A percentile compares a stretch with the other conserved stretches of the same genome.
These are phyloP conservation scores for Chironomus tepperi DNA, from an alignment of 1,140 invertebrate genomes.

Conservation along the genomic window DNA sequence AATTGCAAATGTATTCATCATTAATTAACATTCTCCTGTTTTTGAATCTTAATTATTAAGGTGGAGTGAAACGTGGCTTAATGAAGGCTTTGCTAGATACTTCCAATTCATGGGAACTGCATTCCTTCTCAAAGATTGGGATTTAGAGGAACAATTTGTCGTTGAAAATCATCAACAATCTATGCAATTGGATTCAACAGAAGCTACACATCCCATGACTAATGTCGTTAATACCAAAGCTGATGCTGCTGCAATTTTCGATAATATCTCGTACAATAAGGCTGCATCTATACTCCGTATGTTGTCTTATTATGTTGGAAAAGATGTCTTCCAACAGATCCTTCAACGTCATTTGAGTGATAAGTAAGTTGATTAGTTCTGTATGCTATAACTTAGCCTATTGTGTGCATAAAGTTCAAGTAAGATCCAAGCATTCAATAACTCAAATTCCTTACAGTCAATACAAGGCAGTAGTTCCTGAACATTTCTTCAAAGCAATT, in stretches of 20 bases:
- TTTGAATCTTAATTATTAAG: too few relatives aligned
- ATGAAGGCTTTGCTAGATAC: slow-evolving; percentile 60
- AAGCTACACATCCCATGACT: slow-evolving; percentile 52
- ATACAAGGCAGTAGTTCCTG: slow-evolving; percentile 48
- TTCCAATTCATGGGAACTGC: slow-evolving; percentile 59
- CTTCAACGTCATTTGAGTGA: slow-evolving; percentile 46
- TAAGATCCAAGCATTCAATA: background rate
- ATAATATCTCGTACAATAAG: slow-evolving; percentile 52
- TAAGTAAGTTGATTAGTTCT: slow-evolving; percentile 42
- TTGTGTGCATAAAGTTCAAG: too few relatives aligned
- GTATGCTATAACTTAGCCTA: too few relatives aligned
- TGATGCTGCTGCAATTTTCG: slow-evolving; percentile 47
- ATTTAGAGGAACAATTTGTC: slow-evolving; percentile 49
- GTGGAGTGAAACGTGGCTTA: slow-evolving; percentile 60
- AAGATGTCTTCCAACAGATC: slow-evolving; percentile 50
- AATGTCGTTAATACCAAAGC: slow-evolving; percentile 42
- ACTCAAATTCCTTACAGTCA: slow-evolving; percentile 36
- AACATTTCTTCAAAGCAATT: slow-evolving; percentile 52
- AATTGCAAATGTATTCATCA: too few relatives aligned
- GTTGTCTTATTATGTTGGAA: slow-evolving; percentile 62
- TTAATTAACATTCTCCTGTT: too few relatives aligned
- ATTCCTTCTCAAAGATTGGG: slow-evolving; percentile 37
- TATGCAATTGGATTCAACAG: slow-evolving; percentile 53
- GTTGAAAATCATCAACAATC: slow-evolving; percentile 54
- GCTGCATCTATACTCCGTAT: slow-evolving; percentile 63